Conservation (phyloP, 2,888 invertebrate genomes). For the Limenitis arthemis region DNA sequence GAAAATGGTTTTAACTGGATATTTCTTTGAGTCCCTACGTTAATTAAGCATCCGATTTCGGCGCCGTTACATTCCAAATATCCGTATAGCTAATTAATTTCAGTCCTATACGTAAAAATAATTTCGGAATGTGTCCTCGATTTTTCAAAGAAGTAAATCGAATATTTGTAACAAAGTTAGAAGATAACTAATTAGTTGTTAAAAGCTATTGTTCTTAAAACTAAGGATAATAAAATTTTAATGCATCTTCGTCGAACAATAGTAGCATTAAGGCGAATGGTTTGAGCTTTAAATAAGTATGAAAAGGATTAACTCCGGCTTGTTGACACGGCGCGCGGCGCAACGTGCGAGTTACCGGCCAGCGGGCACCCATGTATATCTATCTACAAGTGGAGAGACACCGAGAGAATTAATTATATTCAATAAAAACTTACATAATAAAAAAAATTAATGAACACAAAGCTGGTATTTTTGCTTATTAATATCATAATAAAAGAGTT, state of each 20-base stretch:
- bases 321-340: slow-evolving; percentile 58
- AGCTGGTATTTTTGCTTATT: too few species aligned
- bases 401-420: too few species aligned
- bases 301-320: slow-evolving; percentile 65
- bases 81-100: slow-evolving; percentile 17
- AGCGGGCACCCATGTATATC: slow-evolving; percentile 44
- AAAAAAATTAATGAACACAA: too few species aligned
- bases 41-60: slow-evolving; percentile 68
- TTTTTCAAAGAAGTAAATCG: background rate
- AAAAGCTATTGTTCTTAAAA: slow-evolving; percentile 11
- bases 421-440: too few species aligned
- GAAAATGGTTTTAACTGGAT: slow-evolving; percentile 66
- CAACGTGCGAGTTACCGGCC: too few species aligned
- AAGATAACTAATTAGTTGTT: background rate
- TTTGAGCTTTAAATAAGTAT: slow-evolving; percentile 55
- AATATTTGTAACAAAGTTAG: background rate
- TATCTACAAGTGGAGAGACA: too few species aligned
- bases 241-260: slow-evolving; percentile 51
- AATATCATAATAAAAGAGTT: too few species aligned
- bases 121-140: slow-evolving; percentile 2
- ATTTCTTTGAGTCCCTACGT: slow-evolving; percentile 62
- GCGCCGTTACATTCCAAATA: slow-evolving; percentile 36
- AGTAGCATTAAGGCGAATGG: slow-evolving; percentile 41
- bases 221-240: slow-evolving; percentile 39
- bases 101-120: background rate